Evolutionary conservation across 2,797 vertebrate genomes (phyloP).

Genomic region (Pygocentrus nattereri): DNA sequence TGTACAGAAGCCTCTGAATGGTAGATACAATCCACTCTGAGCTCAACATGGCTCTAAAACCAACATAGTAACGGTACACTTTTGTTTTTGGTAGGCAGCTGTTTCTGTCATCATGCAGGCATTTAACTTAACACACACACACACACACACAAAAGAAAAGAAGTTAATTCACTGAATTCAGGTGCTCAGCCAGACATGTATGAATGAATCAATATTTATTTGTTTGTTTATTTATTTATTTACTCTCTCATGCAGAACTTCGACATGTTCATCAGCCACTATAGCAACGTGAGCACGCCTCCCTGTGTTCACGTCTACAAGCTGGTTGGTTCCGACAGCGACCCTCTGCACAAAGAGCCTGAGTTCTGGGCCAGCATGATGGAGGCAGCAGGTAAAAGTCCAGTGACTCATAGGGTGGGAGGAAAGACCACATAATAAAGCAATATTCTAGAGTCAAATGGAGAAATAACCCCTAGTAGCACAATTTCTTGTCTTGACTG

Average conservation of each 20-base stretch:
- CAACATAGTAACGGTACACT: not conserved
- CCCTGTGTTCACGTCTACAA: conserved; percentile 97
- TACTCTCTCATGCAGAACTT: conserved; percentile 82
- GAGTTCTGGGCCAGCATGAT: conserved; percentile 99
- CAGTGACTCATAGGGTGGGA: not conserved
- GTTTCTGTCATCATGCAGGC: not conserved
- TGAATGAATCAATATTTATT: not conserved
- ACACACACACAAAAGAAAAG: no score
- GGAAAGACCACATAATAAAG: not conserved
- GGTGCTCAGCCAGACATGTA: not conserved
- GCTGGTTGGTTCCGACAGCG: conserved; percentile 82
- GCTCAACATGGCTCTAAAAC: not conserved
- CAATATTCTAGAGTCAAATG: not conserved
- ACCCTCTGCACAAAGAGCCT: conserved; percentile 86
- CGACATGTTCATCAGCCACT: conserved; percentile 98
- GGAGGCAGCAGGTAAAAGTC: conserved; percentile 91
- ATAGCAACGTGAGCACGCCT: conserved; percentile 93
- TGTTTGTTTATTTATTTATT: not conserved
- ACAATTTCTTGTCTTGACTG: not conserved
- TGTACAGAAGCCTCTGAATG: no score
- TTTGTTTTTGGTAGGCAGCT: not conserved
- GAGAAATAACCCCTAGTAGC: not conserved
- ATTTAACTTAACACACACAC: not conserved
- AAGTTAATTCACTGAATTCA: not conserved
- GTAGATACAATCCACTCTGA: no score